Evolutionary conservation across 2,113 vertebrate species (phyloP).

Genomic region (Takifugu bimaculatus): DNA sequence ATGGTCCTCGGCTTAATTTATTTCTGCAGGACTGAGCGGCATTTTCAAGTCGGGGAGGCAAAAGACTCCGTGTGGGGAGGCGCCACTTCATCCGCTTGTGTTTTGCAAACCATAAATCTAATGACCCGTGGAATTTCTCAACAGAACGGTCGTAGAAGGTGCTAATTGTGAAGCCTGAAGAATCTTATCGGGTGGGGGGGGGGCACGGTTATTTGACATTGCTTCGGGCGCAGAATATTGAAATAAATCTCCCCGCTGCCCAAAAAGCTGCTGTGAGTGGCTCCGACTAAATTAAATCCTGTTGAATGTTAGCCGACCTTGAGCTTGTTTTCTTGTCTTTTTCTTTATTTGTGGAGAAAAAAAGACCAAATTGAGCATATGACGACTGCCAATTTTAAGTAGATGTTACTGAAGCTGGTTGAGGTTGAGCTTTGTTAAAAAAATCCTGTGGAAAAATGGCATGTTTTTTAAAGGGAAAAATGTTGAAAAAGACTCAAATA

Average conservation of each 20-base stretch:
- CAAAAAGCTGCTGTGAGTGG: slow-evolving; percentile 55
- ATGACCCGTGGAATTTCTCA: slow-evolving; percentile 54
- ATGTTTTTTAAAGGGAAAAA: too few species aligned
- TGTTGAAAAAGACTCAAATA: too few species aligned
- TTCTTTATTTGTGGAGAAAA: slow-evolving; percentile 34
- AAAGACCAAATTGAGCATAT: background rate
- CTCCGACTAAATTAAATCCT: slow-evolving; percentile 53
- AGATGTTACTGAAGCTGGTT: slow-evolving; percentile 28
- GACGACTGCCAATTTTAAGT: slow-evolving; percentile 11
- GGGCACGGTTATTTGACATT: slow-evolving; percentile 71
- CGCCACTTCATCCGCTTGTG: slow-evolving; percentile 64
- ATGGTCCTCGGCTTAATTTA: slow-evolving; percentile 69
- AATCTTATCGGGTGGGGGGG: slow-evolving; percentile 68
- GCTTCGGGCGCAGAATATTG: slow-evolving; percentile 70
- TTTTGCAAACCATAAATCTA: slow-evolving; percentile 47
- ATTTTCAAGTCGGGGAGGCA: slow-evolving; percentile 69
- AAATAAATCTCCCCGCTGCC: slow-evolving; percentile 66
- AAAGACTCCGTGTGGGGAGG: slow-evolving; percentile 51
- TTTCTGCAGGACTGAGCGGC: slow-evolving; percentile 76
- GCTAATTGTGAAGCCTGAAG: slow-evolving; percentile 65
- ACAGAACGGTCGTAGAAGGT: slow-evolving; percentile 72
- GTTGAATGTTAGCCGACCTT: slow-evolving; percentile 51
- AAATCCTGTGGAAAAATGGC: too few species aligned
- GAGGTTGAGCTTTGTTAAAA: background rate
- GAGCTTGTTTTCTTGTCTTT: slow-evolving; percentile 37